phyloP scores from a whole-genome alignment of 1,140 invertebrate species.

The Drosophila ogumai region DNA sequence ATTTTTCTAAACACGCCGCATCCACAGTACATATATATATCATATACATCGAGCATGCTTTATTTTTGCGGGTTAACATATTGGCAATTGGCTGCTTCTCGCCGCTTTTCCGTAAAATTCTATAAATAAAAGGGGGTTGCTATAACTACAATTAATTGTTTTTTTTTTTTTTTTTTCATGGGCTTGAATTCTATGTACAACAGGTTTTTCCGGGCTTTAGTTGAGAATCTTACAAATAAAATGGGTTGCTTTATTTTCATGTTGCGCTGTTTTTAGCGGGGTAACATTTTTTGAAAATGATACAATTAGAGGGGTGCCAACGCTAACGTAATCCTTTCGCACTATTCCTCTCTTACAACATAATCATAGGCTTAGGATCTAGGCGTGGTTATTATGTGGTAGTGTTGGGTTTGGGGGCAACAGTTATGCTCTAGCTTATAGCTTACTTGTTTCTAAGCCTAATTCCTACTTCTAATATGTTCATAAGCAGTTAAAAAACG shows the following conservation, averaged over 20 bases:
- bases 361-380: conserved; percentile 27
- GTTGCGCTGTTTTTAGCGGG: conserved; percentile 20
- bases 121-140: conserved; percentile 36
- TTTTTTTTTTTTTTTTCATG: conserved; percentile 31
- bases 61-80: conserved; percentile 44
- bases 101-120: conserved; percentile 16
- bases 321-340: conserved; percentile 10
- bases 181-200: conserved; percentile 38
- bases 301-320: conserved; percentile 26
- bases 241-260: conserved; percentile 52
- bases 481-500: conserved; percentile 72
- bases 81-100: conserved; percentile 22
- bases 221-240: conserved; percentile 39
- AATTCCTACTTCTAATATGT: conserved; percentile 60
- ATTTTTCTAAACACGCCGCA: conserved; percentile 71
- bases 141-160: conserved; percentile 28
- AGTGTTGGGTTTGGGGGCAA: conserved; percentile 15
- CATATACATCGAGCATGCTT: conserved; percentile 66
- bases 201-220: conserved; percentile 12
- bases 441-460: conserved; percentile 62
- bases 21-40: conserved; percentile 42
- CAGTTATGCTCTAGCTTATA: conserved; percentile 75
- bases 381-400: conserved; percentile 4
- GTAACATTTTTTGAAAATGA: conserved; percentile 68
- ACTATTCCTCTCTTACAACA: conserved; percentile 9